Evolutionary conservation across 2,888 invertebrate species (phyloP), one percentile per base, ranked within the genome.

Genomic region (Diloba caeruleocephala): DNA sequence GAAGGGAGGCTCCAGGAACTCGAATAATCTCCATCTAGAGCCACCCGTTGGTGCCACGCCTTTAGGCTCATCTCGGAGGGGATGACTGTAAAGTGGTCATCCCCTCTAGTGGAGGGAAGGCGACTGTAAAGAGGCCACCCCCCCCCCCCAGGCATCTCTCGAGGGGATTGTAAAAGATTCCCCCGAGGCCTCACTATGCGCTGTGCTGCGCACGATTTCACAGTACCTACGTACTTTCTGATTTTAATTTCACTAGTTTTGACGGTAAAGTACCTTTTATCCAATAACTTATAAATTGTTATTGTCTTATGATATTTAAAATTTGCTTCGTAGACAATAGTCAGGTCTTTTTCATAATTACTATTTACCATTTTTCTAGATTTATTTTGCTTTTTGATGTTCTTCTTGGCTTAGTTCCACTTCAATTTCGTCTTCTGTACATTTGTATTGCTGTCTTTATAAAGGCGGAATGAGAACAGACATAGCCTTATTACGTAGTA

Each of bases 401-500:
- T 10, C 28, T 15, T 33, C 45, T 42, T 64, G 28, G 17, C 13
- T 53, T 42, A 38, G 42, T 50, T 53, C 15, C 26, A 25, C 43
- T 46, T 44, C 26, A 13, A 43, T 52, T 62, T 33, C 19, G 15
- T 9, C 21, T 48, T 54, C 46, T 49, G 62, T 38, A 53, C 39
- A 51, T 69, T 60, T 21, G 55, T 54, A 14, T 52, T 67, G n/a
- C 50, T 9, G 45, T 15, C 29, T 71, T 57, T 58, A 56, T 59
- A 38, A 49, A 45, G 50, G 44, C 34, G 36, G 43, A 48, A 71
- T 54, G 46, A 19, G 45, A 74, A 63, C 48, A 55, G 57, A 45
- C 53, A 74, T 72, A 71, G 74, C 64, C 74, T 70, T 56, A 69
- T 76, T 74, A 73, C 58, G 48, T 73, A 69, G 72, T 71, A 73